Evolutionary conservation across 2,113 vertebrate genomes (phyloP).

Genomic region (Ochotona princeps): DNA sequence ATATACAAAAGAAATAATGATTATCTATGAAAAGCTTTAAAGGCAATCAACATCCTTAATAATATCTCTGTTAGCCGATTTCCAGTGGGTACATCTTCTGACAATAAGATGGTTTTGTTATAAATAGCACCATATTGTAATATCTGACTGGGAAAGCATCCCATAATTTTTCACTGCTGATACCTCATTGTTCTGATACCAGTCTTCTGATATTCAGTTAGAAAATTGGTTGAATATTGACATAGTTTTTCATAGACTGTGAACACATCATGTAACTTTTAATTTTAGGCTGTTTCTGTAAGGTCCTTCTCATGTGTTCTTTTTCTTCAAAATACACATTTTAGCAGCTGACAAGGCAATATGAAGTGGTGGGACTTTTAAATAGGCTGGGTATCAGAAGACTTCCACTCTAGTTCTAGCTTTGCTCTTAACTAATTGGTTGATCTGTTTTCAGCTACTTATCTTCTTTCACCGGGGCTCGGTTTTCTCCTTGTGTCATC

Average conservation of each 20-base stretch:
- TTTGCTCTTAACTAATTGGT: conserved; percentile 24
- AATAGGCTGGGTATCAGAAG: not conserved
- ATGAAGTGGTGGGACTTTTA: conserved; percentile 44
- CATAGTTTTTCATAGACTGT: conserved; percentile 19
- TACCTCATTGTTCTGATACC: not conserved
- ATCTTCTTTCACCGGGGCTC: conserved; percentile 4
- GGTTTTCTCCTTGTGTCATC: conserved; percentile 52
- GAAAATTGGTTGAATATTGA: not conserved
- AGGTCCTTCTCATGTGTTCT: not conserved
- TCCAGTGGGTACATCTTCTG: not conserved
- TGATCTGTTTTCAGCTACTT: not conserved
- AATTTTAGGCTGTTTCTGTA: conserved; percentile 39
- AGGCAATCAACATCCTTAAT: not conserved
- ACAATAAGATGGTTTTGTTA: not conserved
- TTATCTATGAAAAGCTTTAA: conserved; percentile 1
- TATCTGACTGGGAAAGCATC: not conserved
- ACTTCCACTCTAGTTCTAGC: conserved; percentile 13
- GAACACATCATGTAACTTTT: not conserved
- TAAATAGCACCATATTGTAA: not conserved
- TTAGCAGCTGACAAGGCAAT: conserved; percentile 18
- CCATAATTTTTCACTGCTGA: not conserved
- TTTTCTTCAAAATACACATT: conserved; percentile 46
- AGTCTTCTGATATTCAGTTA: conserved; percentile 12
- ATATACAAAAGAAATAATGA: conserved; percentile 12
- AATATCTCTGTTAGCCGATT: not conserved